Evolutionary conservation across 2,888 invertebrate species (phyloP).

Genomic region (Nebria salina): DNA sequence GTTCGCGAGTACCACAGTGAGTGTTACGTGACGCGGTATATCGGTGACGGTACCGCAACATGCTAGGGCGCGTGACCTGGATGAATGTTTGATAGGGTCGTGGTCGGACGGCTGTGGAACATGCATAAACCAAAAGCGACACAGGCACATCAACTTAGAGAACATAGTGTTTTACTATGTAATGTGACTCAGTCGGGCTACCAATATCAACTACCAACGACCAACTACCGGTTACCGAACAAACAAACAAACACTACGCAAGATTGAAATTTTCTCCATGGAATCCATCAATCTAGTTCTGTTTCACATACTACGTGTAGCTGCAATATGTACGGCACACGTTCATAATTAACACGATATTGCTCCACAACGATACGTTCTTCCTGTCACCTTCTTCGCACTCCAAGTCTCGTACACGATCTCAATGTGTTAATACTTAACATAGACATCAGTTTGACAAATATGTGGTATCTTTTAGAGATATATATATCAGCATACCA

Average conservation of each 20-base stretch:
- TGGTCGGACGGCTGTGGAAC: slow-evolving; percentile 51
- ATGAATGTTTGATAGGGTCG: slow-evolving; percentile 58
- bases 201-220: background rate
- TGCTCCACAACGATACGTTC: background rate
- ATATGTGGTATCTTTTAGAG: background rate
- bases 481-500: background rate
- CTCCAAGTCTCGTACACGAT: background rate
- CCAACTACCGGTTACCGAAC: background rate
- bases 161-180: background rate
- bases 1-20: slow-evolving; percentile 11
- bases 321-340: slow-evolving; percentile 4
- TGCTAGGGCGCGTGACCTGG: slow-evolving; percentile 55
- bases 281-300: background rate
- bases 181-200: background rate
- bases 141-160: slow-evolving; percentile 55
- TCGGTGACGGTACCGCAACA: slow-evolving; percentile 13
- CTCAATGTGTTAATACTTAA: background rate
- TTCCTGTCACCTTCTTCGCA: background rate
- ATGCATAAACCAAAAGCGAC: slow-evolving; percentile 57
- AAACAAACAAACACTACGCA: background rate
- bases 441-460: background rate
- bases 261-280: background rate
- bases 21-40: slow-evolving; percentile 21
- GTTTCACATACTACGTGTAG: slow-evolving; percentile 7
- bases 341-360: slow-evolving; percentile 23